These are phyloP conservation scores for Hestina assimilis DNA, from an alignment of 1,140 invertebrate genomes.

Conservation along the genomic window DNA sequence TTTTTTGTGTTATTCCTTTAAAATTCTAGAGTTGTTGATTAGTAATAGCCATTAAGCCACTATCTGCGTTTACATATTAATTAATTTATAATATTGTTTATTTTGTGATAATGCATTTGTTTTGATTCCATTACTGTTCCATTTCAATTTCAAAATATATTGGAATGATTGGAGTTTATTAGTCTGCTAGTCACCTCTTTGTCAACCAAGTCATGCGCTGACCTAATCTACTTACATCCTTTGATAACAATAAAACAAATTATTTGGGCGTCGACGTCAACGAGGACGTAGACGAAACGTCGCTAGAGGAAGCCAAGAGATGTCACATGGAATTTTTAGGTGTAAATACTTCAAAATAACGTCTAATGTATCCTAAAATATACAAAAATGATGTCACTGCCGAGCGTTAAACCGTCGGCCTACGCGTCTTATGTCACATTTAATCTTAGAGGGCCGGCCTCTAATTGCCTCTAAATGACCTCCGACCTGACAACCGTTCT, in stretches of 20 bases:
- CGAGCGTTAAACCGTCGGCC: slow-evolving; percentile 33
- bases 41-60: background rate
- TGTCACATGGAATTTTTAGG: background rate
- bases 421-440: slow-evolving; percentile 58
- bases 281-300: background rate
- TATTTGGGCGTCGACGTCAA: slow-evolving; percentile 1
- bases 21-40: background rate
- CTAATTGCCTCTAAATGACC: slow-evolving; percentile 38
- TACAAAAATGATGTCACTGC: slow-evolving; percentile 55
- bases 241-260: slow-evolving; percentile 28
- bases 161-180: slow-evolving; percentile 24
- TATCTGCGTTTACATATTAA: background rate
- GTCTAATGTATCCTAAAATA: slow-evolving; percentile 48
- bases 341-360: slow-evolving; percentile 20
- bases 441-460: slow-evolving; percentile 35
- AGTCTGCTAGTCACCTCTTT: slow-evolving; percentile 26
- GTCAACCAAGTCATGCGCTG: slow-evolving; percentile 23
- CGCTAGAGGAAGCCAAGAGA: background rate
- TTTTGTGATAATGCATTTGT: slow-evolving; percentile 5
- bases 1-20: background rate
- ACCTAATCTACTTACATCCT: slow-evolving; percentile 38
- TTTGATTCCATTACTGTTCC: background rate
- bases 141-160: slow-evolving; percentile 5
- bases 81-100: slow-evolving; percentile 7
- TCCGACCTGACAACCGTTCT: slow-evolving; percentile 34